Base-by-base conservation (phyloP, 2,888 invertebrate genomes). In the Teleogryllus oceanicus region DNA sequence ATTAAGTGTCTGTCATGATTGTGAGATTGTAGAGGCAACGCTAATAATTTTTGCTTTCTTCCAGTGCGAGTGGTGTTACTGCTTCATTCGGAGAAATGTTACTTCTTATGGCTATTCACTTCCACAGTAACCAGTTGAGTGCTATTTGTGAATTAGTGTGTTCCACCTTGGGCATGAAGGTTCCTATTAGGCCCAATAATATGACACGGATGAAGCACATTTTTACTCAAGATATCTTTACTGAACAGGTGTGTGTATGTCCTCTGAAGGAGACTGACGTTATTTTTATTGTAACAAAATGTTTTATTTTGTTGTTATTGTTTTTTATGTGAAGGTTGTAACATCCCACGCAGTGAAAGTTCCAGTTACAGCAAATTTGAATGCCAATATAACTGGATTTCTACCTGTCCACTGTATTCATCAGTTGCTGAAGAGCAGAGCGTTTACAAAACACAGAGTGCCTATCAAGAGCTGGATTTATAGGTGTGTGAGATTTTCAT, bases 391-490 rank as follows among this genome's bases (percentile, higher is more conserved):
- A 85, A 92, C 94, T 0, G 97, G 98, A 12, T 98, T 97, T 87
- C 88, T 99, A 79, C 98, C 98, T 0, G 95, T 98, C 20, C 98
- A 98, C 87, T 98, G 98, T 86, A 97, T 98, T 83, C 96, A 98
- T 85, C 98, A 98, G 86, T 88, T 98, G 76, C 88, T 99, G 18
- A 97, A 97, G 86, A 97, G 96, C 11, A 89, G 98, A 83, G 96
- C 97, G 0, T 98, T 98, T 86, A 95, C 97, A 0, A 98, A 98
- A 86, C 96, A 98, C 86, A 95, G 96, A 87, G 97, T 98, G 1
- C 96, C 96, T 0, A 97, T 98, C 11, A 97, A 97, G 88, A 95
- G 93, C 84, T 98, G 98, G 98, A 98, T 98, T 83, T 98, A 96
- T 85, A 86, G 87, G 84, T 90, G 88, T 16, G 77, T 77, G 16